Percentiles rank a stretch among this genome's conserved stretches.
These are phyloP conservation scores for Oreotrochilus melanogaster DNA, from an alignment of 2,113 vertebrate species.

Conservation along the genomic window DNA sequence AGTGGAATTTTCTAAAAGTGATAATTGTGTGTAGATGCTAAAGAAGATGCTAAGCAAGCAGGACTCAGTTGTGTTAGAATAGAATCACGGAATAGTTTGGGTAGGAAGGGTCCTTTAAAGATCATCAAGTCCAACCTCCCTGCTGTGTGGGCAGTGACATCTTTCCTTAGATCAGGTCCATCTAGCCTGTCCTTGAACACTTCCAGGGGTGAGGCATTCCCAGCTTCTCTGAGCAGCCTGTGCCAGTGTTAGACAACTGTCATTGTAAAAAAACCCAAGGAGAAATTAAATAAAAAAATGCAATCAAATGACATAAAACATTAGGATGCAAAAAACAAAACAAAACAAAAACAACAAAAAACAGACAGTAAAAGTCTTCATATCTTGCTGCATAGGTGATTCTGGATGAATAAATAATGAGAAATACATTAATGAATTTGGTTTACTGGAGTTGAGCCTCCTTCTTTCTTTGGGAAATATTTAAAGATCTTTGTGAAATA, in stretches of 20 bases:
- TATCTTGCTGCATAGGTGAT: background rate
- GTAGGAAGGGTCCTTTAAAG: background rate
- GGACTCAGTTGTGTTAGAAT: background rate
- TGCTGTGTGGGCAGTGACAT: fast-evolving
- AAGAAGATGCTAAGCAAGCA: background rate
- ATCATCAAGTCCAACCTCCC: background rate
- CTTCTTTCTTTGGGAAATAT: background rate
- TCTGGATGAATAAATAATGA: background rate
- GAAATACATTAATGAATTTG: background rate
- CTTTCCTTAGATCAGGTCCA: background rate
- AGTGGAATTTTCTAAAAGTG: background rate
- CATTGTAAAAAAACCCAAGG: background rate
- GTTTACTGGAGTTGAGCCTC: background rate
- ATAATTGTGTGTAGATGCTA: background rate
- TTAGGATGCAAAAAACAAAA: background rate
- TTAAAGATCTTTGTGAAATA: background rate
- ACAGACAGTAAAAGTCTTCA: background rate
- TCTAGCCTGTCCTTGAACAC: background rate
- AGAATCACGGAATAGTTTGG: background rate
- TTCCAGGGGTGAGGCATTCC: background rate
- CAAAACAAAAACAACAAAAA: no score
- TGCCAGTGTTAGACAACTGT: background rate
- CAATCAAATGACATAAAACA: background rate
- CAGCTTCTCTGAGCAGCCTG: background rate
- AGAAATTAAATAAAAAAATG: background rate